Base-by-base conservation (phyloP, 1,140 invertebrate species). In the Tetranychus urticae region DNA sequence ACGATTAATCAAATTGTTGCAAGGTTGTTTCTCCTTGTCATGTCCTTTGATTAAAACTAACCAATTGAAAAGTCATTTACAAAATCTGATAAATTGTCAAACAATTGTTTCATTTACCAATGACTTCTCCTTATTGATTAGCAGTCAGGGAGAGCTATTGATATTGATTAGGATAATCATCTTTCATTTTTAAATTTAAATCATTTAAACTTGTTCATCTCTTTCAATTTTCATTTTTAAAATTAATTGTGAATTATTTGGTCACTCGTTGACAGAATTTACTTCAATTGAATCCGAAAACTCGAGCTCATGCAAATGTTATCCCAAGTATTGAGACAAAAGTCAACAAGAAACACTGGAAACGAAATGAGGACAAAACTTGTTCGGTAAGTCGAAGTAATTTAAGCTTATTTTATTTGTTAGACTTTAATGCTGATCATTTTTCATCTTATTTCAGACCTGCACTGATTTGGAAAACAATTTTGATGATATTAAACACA, bases 401-500 rank as follows among this genome's bases (percentile, higher is more conserved):
- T 13, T 59, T 36, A 12, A 54, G 2, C 31, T 35, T 45, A 42
- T 14, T 46, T 7, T 7, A 35, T 23, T 50, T 42, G 42, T 35
- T 37, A 23, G 35, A 6, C n/a, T 7, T 23, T 57, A 33, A 35
- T 2, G 8, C 10, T 60, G 23, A 31, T 52, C 37, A 23, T 67
- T 47, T 59, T n/a, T 60, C 45, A 34, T 2, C 48, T 50, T 34
- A 23, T 23, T 23, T 23, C 67, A 88, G 85, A 74, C 69, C 35
- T 86, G 83, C 70, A 72, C 77, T n/a, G 71, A 79, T 2, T 71
- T 90, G 58, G 75, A 78, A 60, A 92, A 93, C 59, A 86, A 97
- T 72, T 97, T 97, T 72, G 85, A 90, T 65, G 93, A 97, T 68
- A 87, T 97, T 45, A 98, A 98, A 72, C 90, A 89, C 67, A 97